Evolutionary conservation across 1,140 invertebrate species (phyloP), one percentile per base, ranked within the genome.

Genomic region (Hycleus cichorii): DNA sequence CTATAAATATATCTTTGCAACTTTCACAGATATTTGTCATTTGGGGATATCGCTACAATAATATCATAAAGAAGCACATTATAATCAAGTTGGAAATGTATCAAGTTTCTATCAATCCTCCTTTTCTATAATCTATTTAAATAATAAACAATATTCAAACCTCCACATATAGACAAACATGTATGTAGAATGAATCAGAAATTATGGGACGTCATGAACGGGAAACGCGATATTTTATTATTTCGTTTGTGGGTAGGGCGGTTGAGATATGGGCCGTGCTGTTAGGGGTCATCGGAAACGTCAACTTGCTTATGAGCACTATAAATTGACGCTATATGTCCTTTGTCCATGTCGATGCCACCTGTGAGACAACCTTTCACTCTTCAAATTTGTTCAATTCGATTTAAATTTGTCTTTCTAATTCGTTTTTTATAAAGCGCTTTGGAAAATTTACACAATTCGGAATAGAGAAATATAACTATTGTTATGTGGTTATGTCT

Each of bases 1-100:
- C 53, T 44, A 60, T 60, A 60, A 56, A 60, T 60, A 32, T 32
- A 51, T 47, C 47, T 50, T 58, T 24, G 26, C 26, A 47, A 47
- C 27, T 48, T 56, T 47, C 47, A 53, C 32, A 44, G 27, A 44
- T 53, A 53, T 53, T 53, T 53, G 40, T 53, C 40, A 44, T 12
- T 24, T 18, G 9, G 27, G 40, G 24, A 53, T 45, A 43, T 53
- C 32, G 40, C 39, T 11, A 40, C 26, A 42, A 45, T 45, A 32
- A 27, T 53, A 49, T 49, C 11, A 32, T 18, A 32, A 7, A 32
- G 32, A 32, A 7, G 7, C 4, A 32, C 48, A 49, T 49, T 49
- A 49, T 49, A 49, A 49, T 55, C 52, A 32, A 10, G 45, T 46
- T 45, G 51, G 7, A 44, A 53, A 51, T 40, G 38, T 26, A 11